phyloP scores from a whole-genome alignment of 2,888 invertebrate genomes.

The Busseola fusca region DNA sequence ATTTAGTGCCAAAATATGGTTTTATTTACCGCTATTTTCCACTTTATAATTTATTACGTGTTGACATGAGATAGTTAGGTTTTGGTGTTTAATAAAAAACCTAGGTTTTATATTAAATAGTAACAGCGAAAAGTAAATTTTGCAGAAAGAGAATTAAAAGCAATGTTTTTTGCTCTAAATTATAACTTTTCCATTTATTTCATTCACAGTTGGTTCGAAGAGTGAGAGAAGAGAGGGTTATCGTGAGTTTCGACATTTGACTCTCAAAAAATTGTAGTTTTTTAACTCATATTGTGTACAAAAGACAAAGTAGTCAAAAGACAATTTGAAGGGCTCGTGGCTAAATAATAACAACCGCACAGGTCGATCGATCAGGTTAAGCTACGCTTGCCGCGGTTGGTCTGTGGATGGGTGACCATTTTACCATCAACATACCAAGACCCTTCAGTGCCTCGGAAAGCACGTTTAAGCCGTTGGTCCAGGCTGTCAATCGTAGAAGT shows the following conservation, averaged over 20 bases:
- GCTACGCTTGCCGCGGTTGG: too few relatives aligned
- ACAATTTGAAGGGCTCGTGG: too few relatives aligned
- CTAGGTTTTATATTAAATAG: neutral
- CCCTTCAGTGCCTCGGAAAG: too few relatives aligned
- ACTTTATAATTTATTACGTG: conserved; percentile 41
- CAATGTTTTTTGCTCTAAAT: neutral
- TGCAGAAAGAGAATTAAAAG: neutral
- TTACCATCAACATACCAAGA: too few relatives aligned
- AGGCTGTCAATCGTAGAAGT: too few relatives aligned
- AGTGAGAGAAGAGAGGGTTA: neutral
- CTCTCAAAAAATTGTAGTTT: neutral
- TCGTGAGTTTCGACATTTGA: neutral
- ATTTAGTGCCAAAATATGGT: conserved; percentile 49
- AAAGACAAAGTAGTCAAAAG: too few relatives aligned
- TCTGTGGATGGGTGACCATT: too few relatives aligned
- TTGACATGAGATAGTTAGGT: conserved; percentile 39
- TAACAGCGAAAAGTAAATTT: neutral
- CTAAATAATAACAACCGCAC: too few relatives aligned
- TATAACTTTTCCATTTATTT: neutral
- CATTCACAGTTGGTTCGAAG: neutral
- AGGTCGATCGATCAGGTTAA: too few relatives aligned
- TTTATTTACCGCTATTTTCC: conserved; percentile 37
- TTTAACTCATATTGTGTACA: neutral
- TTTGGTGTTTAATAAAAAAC: conserved; percentile 9
- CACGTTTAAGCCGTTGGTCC: too few relatives aligned